Percentiles rank a stretch among this genome's conserved stretches.
These are phyloP conservation scores for Cebidichthys violaceus DNA, from an alignment of 2,113 vertebrate species.

Conservation along the genomic window DNA sequence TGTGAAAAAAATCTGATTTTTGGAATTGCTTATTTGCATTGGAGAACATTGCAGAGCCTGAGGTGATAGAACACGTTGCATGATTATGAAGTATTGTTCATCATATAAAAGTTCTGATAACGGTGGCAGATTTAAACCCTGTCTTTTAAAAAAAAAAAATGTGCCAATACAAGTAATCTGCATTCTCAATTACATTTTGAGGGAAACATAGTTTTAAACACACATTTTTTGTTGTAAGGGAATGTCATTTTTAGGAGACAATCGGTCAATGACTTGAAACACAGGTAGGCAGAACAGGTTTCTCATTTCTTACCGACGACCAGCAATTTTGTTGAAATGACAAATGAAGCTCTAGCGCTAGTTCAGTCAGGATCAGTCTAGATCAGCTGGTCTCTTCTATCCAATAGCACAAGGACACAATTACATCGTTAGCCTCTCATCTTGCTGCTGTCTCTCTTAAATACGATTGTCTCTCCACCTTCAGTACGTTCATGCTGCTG, in stretches of 20 bases:
- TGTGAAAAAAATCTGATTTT: neutral
- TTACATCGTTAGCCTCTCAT: too few relatives aligned
- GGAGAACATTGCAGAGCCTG: neutral
- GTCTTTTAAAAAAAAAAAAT: too few relatives aligned
- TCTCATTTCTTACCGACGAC: neutral
- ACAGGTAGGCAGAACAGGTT: neutral
- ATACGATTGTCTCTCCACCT: too few relatives aligned
- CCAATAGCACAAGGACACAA: too few relatives aligned
- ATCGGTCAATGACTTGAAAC: neutral
- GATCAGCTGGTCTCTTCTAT: too few relatives aligned
- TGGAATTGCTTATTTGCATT: neutral
- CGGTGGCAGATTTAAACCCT: neutral
- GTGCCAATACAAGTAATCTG: neutral
- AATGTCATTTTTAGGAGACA: neutral
- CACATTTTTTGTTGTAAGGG: neutral
- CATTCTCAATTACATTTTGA: neutral
- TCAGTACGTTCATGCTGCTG: too few relatives aligned
- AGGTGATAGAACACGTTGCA: neutral
- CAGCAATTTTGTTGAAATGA: neutral
- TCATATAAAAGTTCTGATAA: neutral
- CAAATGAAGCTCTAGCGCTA: neutral
- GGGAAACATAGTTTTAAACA: neutral
- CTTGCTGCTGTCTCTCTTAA: too few relatives aligned
- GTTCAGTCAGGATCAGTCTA: too few relatives aligned
- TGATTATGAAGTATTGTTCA: neutral